phyloP scores from a whole-genome alignment of 2,797 vertebrate species.

The Saxicola maurus region DNA sequence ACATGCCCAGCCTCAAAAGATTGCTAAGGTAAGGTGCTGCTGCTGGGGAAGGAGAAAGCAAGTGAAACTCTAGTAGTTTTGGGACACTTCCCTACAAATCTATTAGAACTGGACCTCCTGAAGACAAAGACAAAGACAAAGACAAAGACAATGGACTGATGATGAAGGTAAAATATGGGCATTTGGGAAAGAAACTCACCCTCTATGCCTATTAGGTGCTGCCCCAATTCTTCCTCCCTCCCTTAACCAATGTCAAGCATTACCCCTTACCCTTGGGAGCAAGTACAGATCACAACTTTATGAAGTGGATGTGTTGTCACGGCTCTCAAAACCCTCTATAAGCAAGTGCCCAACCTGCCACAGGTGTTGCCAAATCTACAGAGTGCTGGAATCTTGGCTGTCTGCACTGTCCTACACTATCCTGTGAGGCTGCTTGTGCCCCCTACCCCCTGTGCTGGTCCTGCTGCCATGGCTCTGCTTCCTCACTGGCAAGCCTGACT shows the following conservation, averaged over 20 bases:
- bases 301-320: fast-evolving
- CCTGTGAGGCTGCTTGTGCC: neutral
- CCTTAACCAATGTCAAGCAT: neutral
- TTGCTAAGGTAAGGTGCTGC: neutral
- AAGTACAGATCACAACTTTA: neutral
- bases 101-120: no score
- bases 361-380: neutral
- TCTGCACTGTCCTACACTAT: neutral
- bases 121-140: fast-evolving
- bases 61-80: neutral
- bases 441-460: fast-evolving
- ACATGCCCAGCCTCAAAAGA: neutral
- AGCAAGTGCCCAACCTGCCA: no score
- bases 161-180: neutral
- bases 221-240: neutral
- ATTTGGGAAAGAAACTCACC: neutral
- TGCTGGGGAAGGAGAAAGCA: neutral
- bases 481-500: neutral
- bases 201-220: neutral
- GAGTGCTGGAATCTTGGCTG: no score
- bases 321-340: neutral
- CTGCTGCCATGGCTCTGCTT: neutral
- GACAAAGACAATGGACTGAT: no score
- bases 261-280: neutral
- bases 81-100: neutral